A percentile compares a stretch with the other conserved stretches of the same genome.
These are phyloP conservation scores for Toxotes chatareus DNA, from an alignment of 2,113 vertebrate genomes.

Conservation along the genomic window DNA sequence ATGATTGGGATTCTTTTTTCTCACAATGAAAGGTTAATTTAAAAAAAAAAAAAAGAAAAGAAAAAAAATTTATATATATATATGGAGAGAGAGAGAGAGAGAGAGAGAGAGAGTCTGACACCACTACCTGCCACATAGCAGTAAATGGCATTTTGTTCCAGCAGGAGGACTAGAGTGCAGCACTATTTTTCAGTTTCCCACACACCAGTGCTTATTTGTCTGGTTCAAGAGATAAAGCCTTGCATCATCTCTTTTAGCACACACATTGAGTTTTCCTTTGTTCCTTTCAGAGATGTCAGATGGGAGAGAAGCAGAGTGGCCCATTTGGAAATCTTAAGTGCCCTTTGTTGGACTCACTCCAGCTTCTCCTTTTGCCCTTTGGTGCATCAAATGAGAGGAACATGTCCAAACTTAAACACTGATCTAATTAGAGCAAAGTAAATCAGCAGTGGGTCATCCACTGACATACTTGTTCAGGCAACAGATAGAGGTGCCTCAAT, in stretches of 20 bases:
- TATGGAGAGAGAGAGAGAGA: no score
- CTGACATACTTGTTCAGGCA: slow-evolving; percentile 31
- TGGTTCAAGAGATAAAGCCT: neutral
- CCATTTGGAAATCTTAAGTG: neutral
- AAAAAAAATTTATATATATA: neutral
- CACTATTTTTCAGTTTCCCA: neutral
- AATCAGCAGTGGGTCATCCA: slow-evolving; percentile 33
- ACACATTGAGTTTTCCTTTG: slow-evolving; percentile 8
- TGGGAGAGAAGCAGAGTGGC: neutral
- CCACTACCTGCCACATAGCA: neutral
- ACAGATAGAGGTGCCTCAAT: neutral
- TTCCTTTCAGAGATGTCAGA: slow-evolving; percentile 6
- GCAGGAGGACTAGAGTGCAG: neutral
- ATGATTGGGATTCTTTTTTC: no score
- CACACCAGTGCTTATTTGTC: slow-evolving; percentile 4
- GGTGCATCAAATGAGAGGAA: slow-evolving; percentile 27
- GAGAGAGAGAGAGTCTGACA: no score
- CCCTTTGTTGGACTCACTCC: slow-evolving; percentile 5
- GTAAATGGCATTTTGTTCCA: slow-evolving; percentile 11
- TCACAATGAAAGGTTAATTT: no score
- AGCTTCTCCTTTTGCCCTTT: slow-evolving; percentile 28
- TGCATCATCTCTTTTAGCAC: slow-evolving; percentile 4
- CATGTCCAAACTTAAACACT: slow-evolving; percentile 18
- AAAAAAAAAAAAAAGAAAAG: neutral
- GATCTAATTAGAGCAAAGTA: slow-evolving; percentile 44